phyloP scores from a whole-genome alignment of 1,140 invertebrate species.

The Atta cephalotes region DNA sequence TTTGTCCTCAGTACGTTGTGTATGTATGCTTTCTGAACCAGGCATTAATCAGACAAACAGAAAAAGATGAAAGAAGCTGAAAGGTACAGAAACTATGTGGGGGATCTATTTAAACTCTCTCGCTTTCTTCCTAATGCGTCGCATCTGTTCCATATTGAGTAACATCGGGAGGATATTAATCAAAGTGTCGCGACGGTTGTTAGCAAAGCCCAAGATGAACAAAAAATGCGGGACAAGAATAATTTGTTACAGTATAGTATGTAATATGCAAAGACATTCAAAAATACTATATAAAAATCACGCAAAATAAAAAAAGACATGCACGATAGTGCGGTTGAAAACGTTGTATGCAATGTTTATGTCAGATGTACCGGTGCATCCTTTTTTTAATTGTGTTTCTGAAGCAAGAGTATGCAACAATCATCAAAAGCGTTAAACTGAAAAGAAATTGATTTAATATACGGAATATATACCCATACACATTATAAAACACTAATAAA shows the following conservation, averaged over 20 bases:
- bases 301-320: slow-evolving; percentile 19
- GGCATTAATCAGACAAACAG: slow-evolving; percentile 39
- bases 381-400: slow-evolving; percentile 31
- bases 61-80: slow-evolving; percentile 71
- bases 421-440: slow-evolving; percentile 54
- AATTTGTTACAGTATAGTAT: not conserved
- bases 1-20: slow-evolving; percentile 1
- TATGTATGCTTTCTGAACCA: slow-evolving; percentile 58
- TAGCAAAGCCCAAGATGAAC: slow-evolving; percentile 16
- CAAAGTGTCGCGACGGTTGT: not conserved
- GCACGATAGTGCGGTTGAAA: slow-evolving; percentile 9
- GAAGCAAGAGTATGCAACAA: slow-evolving; percentile 21
- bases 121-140: slow-evolving; percentile 35
- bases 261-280: not conserved
- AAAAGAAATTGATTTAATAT: slow-evolving; percentile 53
- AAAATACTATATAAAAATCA: not conserved
- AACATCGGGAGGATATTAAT: slow-evolving; percentile 26
- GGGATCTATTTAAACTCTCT: slow-evolving; percentile 28
- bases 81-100: slow-evolving; percentile 67
- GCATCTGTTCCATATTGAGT: slow-evolving; percentile 34
- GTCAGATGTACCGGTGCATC: slow-evolving; percentile 1
- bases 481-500: slow-evolving; percentile 5
- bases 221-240: slow-evolving; percentile 13
- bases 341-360: slow-evolving; percentile 20
- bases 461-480: not conserved